These are phyloP conservation scores for Thripadectes ignobilis DNA, from an alignment of 2,797 vertebrate genomes.

Conservation along the genomic window DNA sequence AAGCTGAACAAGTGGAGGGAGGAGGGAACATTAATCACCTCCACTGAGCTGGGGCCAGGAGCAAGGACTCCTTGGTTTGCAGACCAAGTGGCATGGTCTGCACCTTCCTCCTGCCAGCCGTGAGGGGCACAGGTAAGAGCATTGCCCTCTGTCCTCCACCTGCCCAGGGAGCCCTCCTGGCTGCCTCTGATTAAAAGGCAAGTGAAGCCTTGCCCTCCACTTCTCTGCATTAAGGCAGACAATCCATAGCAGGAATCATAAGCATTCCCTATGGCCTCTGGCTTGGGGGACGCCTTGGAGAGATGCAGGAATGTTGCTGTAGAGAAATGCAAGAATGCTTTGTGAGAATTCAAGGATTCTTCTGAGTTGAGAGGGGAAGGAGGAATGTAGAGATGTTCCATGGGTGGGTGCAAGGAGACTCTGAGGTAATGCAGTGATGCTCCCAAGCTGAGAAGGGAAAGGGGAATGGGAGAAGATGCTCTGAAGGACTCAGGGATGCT, in stretches of 20 bases:
- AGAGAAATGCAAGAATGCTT: not conserved
- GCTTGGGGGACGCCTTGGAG: no score
- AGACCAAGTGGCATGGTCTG: not conserved
- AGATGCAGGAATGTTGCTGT: not conserved
- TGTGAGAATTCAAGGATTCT: not conserved
- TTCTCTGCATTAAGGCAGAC: not conserved
- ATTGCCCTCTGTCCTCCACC: not conserved
- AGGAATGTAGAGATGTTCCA: not conserved
- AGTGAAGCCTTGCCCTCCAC: not conserved
- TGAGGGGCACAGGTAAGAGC: not conserved
- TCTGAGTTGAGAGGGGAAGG: not conserved
- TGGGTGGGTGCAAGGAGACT: not conserved
- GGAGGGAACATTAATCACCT: not conserved
- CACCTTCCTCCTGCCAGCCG: not conserved
- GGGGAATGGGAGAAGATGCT: not conserved
- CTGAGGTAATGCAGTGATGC: not conserved
- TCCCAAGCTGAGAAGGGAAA: not conserved
- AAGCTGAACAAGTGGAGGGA: not conserved
- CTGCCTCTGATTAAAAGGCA: not conserved
- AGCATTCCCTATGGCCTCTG: not conserved
- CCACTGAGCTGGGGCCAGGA: no score
- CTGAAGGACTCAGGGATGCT: no score
- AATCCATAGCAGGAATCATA: not conserved
- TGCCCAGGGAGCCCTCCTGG: not conserved
- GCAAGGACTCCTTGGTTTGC: not conserved